Conservation (phyloP, 2,797 vertebrate species). For the Poecilia velifera region DNA sequence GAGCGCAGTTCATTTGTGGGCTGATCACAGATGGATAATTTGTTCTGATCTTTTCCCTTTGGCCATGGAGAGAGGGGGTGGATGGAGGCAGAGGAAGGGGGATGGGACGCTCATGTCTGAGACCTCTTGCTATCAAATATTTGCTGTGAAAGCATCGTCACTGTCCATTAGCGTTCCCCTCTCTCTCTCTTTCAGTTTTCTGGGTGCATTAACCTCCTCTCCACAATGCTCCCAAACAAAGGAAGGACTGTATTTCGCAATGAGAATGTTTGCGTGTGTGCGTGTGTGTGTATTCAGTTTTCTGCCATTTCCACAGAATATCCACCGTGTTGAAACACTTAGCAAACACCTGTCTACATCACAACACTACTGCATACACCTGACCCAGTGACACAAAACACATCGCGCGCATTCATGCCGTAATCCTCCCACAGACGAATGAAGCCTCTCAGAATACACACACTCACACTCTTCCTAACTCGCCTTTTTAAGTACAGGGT, state of each 20-base stretch:
- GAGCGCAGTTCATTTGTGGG: slow-evolving; percentile 30
- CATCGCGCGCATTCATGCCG: background rate
- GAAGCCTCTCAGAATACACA: background rate
- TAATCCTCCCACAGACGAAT: background rate
- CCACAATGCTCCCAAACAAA: slow-evolving; percentile 67
- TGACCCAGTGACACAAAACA: slow-evolving; percentile 1
- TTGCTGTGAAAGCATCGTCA: slow-evolving; percentile 64
- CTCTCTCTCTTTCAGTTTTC: slow-evolving; percentile 40
- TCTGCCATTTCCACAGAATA: background rate
- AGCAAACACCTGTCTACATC: background rate
- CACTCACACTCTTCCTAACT: background rate
- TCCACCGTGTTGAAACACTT: background rate
- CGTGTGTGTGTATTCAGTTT: background rate
- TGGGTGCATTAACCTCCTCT: slow-evolving; percentile 70
- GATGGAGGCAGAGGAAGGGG: slow-evolving; percentile 17
- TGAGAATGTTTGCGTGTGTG: background rate
- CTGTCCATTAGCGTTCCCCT: slow-evolving; percentile 63
- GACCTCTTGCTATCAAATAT: slow-evolving; percentile 65
- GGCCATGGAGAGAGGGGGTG: slow-evolving; percentile 21
- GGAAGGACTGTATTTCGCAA: slow-evolving; percentile 41
- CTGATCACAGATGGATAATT: slow-evolving; percentile 61
- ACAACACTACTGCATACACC: slow-evolving; percentile 21
- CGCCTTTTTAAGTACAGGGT: background rate
- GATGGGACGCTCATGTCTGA: slow-evolving; percentile 32
- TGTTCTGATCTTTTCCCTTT: slow-evolving; percentile 56